Evolutionary conservation across 1,140 invertebrate species (phyloP).

Genomic region (Drosophila albomicans): DNA sequence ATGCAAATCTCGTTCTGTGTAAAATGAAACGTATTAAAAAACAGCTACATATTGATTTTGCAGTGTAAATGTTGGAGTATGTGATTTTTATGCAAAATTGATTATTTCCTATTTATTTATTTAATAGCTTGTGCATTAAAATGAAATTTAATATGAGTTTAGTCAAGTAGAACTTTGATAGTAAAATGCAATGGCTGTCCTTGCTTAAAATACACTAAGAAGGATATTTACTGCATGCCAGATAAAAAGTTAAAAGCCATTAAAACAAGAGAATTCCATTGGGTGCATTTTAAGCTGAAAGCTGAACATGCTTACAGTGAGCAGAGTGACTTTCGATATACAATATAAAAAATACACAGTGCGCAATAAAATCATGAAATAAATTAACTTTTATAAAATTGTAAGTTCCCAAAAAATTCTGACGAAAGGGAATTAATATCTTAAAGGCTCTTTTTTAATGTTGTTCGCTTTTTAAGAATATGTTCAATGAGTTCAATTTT

Average conservation of each 20-base stretch:
- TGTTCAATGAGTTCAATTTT: too few species aligned
- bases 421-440: too few species aligned
- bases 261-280: conserved; percentile 3
- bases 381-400: too few species aligned
- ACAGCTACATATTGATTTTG: not conserved
- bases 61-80: too few species aligned
- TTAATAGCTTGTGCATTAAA: too few species aligned
- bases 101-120: too few species aligned
- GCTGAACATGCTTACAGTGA: conserved; percentile 36
- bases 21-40: not conserved
- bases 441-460: too few species aligned
- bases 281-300: conserved; percentile 35
- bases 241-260: not conserved
- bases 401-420: too few species aligned
- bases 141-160: too few species aligned
- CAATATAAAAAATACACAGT: conserved; percentile 10
- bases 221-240: conserved; percentile 6
- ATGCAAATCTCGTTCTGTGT: not conserved
- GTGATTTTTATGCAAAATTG: not conserved
- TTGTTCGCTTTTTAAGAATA: too few species aligned
- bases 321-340: conserved; percentile 1
- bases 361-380: too few species aligned
- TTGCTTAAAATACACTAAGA: not conserved
- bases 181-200: conserved; percentile 6
- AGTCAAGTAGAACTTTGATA: not conserved